Percentiles rank a stretch among this genome's conserved stretches.
Evolutionary conservation across 2,797 vertebrate species (phyloP).

Genomic region (Hypotaenidia philippensis): DNA sequence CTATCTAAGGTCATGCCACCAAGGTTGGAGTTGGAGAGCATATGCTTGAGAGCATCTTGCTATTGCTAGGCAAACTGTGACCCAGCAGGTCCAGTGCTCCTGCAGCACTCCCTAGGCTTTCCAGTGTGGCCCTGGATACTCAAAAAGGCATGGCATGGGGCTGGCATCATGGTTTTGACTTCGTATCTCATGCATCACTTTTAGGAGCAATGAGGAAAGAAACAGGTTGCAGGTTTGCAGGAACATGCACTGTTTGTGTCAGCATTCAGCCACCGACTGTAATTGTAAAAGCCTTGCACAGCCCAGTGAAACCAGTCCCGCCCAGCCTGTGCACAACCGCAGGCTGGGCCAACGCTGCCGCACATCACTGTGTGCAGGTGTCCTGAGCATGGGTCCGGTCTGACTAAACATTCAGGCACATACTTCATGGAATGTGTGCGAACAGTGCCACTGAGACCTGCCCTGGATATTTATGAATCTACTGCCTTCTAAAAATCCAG

Average conservation of each 20-base stretch:
- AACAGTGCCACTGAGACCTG: not conserved
- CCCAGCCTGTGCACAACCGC: fast-evolving
- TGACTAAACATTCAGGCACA: not conserved
- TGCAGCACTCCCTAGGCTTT: not conserved
- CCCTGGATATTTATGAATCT: fast-evolving
- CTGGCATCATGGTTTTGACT: not conserved
- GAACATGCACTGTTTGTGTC: fast-evolving
- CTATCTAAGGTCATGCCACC: not conserved
- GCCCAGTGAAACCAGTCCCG: not conserved
- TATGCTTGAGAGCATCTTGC: not conserved
- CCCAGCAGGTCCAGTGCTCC: not conserved
- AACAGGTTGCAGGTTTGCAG: not conserved
- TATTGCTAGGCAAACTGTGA: not conserved
- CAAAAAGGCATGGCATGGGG: not conserved
- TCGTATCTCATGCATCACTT: fast-evolving
- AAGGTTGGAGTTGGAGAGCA: not conserved
- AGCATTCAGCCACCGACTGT: not conserved
- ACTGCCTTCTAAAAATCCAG: not conserved
- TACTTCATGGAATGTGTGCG: not conserved
- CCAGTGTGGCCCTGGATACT: not conserved
- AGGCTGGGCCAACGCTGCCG: not conserved
- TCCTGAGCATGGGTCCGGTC: fast-evolving
- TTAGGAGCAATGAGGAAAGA: not conserved
- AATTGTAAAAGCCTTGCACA: fast-evolving
- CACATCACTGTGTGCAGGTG: not conserved